Evolutionary conservation across 2,888 invertebrate species (phyloP).

Genomic region (Cephus nigrinus): DNA sequence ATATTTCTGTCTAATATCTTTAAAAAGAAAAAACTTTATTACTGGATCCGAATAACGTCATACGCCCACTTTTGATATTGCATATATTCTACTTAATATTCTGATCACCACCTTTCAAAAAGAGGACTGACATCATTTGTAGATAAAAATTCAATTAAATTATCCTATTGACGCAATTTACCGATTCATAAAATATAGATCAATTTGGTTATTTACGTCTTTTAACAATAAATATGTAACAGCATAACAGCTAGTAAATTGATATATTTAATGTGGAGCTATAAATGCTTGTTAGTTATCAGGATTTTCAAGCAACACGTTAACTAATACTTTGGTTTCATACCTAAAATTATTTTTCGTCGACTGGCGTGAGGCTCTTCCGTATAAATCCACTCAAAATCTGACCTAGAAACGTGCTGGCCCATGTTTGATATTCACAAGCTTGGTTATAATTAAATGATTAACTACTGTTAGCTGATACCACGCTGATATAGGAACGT

Average conservation of each 20-base stretch:
- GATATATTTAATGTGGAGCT: background rate
- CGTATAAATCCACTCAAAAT: constrained; percentile 97
- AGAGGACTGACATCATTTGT: background rate
- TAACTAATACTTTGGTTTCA: constrained; percentile 40
- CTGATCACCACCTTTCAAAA: background rate
- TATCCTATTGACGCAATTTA: background rate
- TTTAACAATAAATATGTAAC: background rate
- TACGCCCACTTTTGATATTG: background rate
- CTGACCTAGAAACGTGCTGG: constrained; percentile 89
- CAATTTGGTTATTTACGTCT: background rate
- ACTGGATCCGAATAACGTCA: background rate
- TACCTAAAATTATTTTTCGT: constrained; percentile 92
- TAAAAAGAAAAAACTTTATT: background rate
- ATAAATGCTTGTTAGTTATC: background rate
- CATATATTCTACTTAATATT: background rate
- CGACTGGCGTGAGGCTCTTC: constrained; percentile 98
- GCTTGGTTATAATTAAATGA: background rate
- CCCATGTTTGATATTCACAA: constrained; percentile 77
- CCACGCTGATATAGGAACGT: background rate
- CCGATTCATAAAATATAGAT: background rate
- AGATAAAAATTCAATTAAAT: background rate
- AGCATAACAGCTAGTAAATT: background rate
- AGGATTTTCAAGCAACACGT: background rate
- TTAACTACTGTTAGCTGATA: background rate
- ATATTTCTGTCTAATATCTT: background rate